phyloP scores from a whole-genome alignment of 2,113 vertebrate genomes.

The Poeciliopsis turrubarensis region DNA sequence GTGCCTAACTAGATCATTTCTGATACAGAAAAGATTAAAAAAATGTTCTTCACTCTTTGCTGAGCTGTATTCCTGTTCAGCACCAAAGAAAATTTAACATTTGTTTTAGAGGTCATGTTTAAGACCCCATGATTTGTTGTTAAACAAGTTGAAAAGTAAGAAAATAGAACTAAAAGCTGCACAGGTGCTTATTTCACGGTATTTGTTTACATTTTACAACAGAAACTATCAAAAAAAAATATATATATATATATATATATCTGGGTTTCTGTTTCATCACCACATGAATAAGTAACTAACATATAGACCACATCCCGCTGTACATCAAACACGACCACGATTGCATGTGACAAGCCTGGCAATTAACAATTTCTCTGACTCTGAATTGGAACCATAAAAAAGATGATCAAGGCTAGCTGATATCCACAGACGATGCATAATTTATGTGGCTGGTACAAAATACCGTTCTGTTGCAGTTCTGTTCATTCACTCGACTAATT shows the following conservation, averaged over 20 bases:
- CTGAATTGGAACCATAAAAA: slow-evolving; percentile 66
- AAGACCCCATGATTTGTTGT: neutral
- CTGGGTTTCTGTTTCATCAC: slow-evolving; percentile 49
- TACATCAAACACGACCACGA: slow-evolving; percentile 62
- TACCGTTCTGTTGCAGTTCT: slow-evolving; percentile 80
- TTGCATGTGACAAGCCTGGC: slow-evolving; percentile 72
- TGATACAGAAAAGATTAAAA: neutral
- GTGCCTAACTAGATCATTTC: no score
- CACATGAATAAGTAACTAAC: slow-evolving; percentile 71
- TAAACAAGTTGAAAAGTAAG: slow-evolving; percentile 1
- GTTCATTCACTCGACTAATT: slow-evolving; percentile 79
- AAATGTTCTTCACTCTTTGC: neutral
- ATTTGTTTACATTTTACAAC: slow-evolving; percentile 11
- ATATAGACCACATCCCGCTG: slow-evolving; percentile 52
- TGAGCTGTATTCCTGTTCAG: neutral
- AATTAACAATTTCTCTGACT: slow-evolving; percentile 77
- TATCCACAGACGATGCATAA: slow-evolving; percentile 79
- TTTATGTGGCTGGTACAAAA: slow-evolving; percentile 83
- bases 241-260: slow-evolving; percentile 31
- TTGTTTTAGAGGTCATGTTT: neutral
- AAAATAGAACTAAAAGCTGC: neutral
- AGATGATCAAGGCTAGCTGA: slow-evolving; percentile 78
- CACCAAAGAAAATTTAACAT: no score
- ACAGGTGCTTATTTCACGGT: neutral
- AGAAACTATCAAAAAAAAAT: slow-evolving; percentile 12